Evolutionary conservation across 2,888 invertebrate genomes (phyloP).

Genomic region (Iphiclides podalirius): DNA sequence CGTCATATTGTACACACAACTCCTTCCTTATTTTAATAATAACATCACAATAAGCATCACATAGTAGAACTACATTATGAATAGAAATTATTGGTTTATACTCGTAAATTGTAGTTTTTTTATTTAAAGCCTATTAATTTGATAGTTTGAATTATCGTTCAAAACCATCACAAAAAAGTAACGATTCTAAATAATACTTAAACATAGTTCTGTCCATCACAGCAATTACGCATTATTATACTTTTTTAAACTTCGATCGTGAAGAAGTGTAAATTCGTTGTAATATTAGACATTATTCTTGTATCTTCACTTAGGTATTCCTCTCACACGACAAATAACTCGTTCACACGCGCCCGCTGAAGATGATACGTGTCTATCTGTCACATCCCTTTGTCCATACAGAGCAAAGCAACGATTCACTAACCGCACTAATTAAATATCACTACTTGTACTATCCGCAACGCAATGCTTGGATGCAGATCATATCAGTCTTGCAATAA

Average conservation of each 20-base stretch:
- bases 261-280: not conserved
- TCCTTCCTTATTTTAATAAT: too few relatives aligned
- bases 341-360: constrained; percentile 42
- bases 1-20: too few relatives aligned
- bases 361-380: constrained; percentile 45
- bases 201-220: constrained; percentile 1
- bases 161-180: not conserved
- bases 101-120: not conserved
- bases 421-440: constrained; percentile 59
- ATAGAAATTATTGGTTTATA: not conserved
- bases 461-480: constrained; percentile 49
- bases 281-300: not conserved
- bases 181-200: not conserved
- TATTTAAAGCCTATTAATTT: too few relatives aligned
- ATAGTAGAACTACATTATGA: not conserved
- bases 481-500: constrained; percentile 38
- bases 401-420: constrained; percentile 42
- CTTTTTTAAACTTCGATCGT: constrained; percentile 38
- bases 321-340: constrained; percentile 32
- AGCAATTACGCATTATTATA: constrained; percentile 20
- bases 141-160: not conserved
- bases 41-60: too few relatives aligned
- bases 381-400: constrained; percentile 35
- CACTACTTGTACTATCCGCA: constrained; percentile 45
- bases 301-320: constrained; percentile 9